Conservation (phyloP, 2,113 vertebrate species). For the Vicugna pacos region DNA sequence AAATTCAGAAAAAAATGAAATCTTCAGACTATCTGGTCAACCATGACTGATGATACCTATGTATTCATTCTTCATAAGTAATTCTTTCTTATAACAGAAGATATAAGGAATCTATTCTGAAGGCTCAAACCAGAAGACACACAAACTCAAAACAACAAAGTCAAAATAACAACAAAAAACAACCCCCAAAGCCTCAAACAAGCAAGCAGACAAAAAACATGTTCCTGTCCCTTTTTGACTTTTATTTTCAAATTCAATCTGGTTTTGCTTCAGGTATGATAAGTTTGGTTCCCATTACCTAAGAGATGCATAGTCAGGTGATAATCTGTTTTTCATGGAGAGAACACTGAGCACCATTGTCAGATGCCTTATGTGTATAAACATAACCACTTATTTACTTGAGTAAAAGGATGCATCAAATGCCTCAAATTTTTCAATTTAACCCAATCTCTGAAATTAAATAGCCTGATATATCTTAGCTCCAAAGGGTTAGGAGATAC, state of each 20-base stretch:
- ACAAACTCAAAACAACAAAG: constrained; percentile 69
- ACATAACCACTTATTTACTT: constrained; percentile 12
- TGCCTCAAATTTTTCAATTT: constrained; percentile 55
- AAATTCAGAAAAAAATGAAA: constrained; percentile 16
- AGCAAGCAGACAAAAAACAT: constrained; percentile 73
- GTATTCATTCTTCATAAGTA: constrained; percentile 33
- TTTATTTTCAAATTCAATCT: constrained; percentile 55
- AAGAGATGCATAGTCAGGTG: constrained; percentile 20
- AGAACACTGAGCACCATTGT: neutral
- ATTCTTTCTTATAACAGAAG: constrained; percentile 62
- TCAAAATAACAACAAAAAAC: constrained; percentile 65
- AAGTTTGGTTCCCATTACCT: constrained; percentile 1
- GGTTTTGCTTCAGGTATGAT: constrained; percentile 30
- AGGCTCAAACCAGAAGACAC: constrained; percentile 65
- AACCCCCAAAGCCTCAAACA: constrained; percentile 61
- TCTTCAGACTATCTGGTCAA: constrained; percentile 34
- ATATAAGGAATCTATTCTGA: constrained; percentile 58
- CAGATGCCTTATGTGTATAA: neutral
- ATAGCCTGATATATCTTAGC: constrained; percentile 27
- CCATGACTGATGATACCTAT: neutral
- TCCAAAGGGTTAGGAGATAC: constrained; percentile 58
- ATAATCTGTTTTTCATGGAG: neutral
- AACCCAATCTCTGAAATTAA: constrained; percentile 59
- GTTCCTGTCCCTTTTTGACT: constrained; percentile 30
- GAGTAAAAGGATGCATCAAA: constrained; percentile 10